Evolutionary conservation across 2,888 invertebrate species (phyloP).

Genomic region (Chymomyza amoena): DNA sequence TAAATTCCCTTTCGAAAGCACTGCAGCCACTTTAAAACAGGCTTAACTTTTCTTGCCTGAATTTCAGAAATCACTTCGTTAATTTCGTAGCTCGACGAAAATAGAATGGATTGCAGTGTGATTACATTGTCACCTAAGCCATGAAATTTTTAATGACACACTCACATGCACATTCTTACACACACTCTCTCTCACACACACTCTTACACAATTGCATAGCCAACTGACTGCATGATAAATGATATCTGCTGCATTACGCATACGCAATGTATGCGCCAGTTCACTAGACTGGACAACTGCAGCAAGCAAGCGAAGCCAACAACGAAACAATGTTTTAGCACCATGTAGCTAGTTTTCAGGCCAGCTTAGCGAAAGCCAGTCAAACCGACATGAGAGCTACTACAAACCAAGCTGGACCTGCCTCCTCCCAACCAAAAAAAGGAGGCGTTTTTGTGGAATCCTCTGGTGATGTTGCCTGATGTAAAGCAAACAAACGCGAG

Average conservation of each 20-base stretch:
- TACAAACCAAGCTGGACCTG: not conserved
- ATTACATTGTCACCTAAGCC: conserved; percentile 64
- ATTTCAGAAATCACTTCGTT: not conserved
- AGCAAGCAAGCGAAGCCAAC: conserved; percentile 22
- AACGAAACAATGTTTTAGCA: not conserved
- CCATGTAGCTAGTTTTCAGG: not conserved
- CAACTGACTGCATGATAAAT: conserved; percentile 57
- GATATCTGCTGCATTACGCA: conserved; percentile 37
- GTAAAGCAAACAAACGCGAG: conserved; percentile 55
- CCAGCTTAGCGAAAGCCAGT: conserved; percentile 55
- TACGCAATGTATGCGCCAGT: not conserved
- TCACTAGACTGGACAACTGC: conserved; percentile 2
- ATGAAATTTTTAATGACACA: conserved; percentile 66
- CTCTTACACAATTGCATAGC: not conserved
- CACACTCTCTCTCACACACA: not conserved
- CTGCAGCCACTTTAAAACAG: too few species aligned
- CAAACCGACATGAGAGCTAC: conserved; percentile 20
- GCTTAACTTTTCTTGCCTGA: not conserved
- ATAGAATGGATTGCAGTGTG: conserved; percentile 31
- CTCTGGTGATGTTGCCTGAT: conserved; percentile 4
- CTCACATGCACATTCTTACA: conserved; percentile 24
- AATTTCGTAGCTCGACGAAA: not conserved
- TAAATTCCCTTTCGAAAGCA: too few species aligned
- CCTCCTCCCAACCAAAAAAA: not conserved
- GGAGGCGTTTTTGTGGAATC: not conserved